phyloP scores from a whole-genome alignment of 2,888 invertebrate species.

The Timema podura region DNA sequence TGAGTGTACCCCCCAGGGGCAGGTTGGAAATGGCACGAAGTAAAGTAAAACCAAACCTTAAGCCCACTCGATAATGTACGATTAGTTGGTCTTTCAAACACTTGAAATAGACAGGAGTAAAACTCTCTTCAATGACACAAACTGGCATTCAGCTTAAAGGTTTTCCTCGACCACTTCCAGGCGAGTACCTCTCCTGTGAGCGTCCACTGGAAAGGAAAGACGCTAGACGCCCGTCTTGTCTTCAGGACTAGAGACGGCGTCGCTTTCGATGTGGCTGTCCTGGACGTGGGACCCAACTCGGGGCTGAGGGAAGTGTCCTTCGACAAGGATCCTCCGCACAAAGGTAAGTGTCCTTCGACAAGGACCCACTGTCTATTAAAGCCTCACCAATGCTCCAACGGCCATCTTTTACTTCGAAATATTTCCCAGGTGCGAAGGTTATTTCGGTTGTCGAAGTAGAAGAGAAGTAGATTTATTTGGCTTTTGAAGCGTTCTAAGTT shows the following conservation, averaged over 20 bases:
- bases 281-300: slow-evolving; percentile 33
- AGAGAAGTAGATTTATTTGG: too few species aligned
- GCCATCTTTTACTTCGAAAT: too few species aligned
- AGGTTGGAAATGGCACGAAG: background rate
- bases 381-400: too few species aligned
- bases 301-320: slow-evolving; percentile 36
- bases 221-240: slow-evolving; percentile 38
- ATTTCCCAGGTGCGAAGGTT: too few species aligned
- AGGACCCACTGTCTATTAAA: background rate
- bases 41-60: background rate
- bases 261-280: slow-evolving; percentile 43
- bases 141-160: too few species aligned
- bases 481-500: too few species aligned
- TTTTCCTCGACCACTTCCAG: too few species aligned
- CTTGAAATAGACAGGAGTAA: too few species aligned
- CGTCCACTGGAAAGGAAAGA: slow-evolving; percentile 32
- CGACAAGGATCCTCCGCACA: slow-evolving; percentile 31
- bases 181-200: background rate
- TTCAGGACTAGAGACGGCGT: slow-evolving; percentile 40
- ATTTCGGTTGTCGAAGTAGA: too few species aligned
- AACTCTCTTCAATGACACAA: too few species aligned
- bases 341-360: slow-evolving; percentile 35
- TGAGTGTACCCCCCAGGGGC: slow-evolving; percentile 34
- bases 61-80: too few species aligned
- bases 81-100: too few species aligned